Base-by-base conservation (phyloP, 2,113 vertebrate species). In the Amblyopsis rosae region DNA sequence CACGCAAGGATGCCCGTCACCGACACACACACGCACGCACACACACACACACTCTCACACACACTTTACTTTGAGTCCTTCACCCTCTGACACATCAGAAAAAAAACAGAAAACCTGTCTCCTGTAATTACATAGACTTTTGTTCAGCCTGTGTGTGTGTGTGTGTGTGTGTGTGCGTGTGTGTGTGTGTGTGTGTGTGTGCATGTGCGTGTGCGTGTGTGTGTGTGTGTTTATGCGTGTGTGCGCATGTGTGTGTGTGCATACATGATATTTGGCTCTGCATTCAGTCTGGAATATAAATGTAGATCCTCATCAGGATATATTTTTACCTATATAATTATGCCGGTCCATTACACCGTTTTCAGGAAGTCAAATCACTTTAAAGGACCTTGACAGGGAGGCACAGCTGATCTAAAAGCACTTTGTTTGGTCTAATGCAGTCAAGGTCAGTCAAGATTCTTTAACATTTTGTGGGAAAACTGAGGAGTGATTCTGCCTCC, bases 1-100 rank as follows among this genome's bases (percentile, higher is more conserved):
- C 75, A 73, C 69, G 79, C 83, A 72, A 87, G 81, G 80, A 75
- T 76, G 80, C 57, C 41, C 50, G 69, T 73, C 67, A 13, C 69
- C 77, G 69, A 80, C 75, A 79, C 80, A 72, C 71, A 41, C 26
- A 26, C 26, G 0, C 26, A 75, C 45, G 66, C 59, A 68, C 80
- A 76, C 62, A 67, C 55, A 71, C 72, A 69, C 69, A 76, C 26
- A 0, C 26, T 26, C 26, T 26, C 26, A 26, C 26, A 75, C 59
- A 65, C 67, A 51, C 55, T 50, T 67, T 69, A 53, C 48, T 63
- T 73, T 55, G 66, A 79, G 83, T 70, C 72, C 65, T 72, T 86
- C 73, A 70, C 57, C 75, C 64, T 69, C 51, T 54, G 75, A 6
- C 33, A 41, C 35, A 41, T 41, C 35, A 41, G 35, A 41, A 41